Conservation (phyloP, 2,797 vertebrate species). For the Catamblyrhynchus diadema region DNA sequence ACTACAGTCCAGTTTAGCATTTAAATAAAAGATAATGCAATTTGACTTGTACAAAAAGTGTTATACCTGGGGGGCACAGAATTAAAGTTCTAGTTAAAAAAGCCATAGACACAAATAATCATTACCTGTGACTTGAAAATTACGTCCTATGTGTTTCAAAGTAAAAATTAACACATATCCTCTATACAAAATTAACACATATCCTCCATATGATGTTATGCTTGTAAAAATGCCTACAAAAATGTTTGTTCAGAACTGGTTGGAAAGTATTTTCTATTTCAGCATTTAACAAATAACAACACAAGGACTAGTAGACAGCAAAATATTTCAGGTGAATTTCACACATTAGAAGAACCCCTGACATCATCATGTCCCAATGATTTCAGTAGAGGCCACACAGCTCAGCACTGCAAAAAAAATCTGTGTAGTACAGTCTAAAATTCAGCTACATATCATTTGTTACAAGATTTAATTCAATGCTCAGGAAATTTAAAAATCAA, state of each 20-base stretch:
- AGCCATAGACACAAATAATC: neutral
- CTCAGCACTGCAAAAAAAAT: neutral
- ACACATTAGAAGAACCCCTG: neutral
- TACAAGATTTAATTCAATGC: neutral
- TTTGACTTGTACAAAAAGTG: slow-evolving; percentile 13
- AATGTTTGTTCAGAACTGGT: slow-evolving; percentile 4
- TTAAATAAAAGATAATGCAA: neutral
- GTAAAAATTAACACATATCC: neutral
- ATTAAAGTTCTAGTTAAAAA: neutral
- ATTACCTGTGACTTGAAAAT: neutral
- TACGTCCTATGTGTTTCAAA: neutral
- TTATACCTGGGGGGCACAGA: neutral
- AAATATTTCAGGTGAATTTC: neutral
- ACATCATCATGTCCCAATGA: accelerated
- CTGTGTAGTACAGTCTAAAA: neutral
- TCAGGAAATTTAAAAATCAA: neutral
- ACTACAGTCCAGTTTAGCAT: neutral
- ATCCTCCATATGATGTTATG: neutral
- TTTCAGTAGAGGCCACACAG: neutral
- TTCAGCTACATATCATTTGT: neutral
- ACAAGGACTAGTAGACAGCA: neutral
- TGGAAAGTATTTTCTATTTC: neutral
- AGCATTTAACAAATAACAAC: neutral
- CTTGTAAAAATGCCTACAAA: slow-evolving; percentile 32
- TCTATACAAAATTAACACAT: neutral